Evolutionary conservation across 2,888 invertebrate genomes (phyloP).

Genomic region (Thysanoteuthis rhombus): DNA sequence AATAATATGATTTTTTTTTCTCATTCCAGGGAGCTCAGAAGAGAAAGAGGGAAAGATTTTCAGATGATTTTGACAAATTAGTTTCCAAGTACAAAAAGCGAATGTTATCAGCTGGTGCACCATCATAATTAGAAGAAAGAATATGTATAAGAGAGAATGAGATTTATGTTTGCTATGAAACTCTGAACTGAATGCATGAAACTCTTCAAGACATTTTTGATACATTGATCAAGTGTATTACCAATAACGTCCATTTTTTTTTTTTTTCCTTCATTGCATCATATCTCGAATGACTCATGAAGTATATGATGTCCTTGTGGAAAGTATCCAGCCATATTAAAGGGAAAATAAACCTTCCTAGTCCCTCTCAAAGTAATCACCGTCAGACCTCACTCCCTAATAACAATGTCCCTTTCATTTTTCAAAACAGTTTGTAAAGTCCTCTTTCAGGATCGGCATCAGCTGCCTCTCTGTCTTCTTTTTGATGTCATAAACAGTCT

Average conservation of each 20-base stretch:
- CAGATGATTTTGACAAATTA: constrained; percentile 1
- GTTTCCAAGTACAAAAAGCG: constrained; percentile 19
- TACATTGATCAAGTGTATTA: background rate
- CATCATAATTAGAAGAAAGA: background rate
- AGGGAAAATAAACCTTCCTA: too few relatives aligned
- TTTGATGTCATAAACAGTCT: too few relatives aligned
- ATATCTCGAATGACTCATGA: background rate
- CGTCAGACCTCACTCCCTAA: too few relatives aligned
- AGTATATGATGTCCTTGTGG: too few relatives aligned
- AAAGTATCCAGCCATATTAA: too few relatives aligned
- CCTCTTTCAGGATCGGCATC: too few relatives aligned
- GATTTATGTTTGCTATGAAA: background rate
- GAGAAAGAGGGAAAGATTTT: background rate
- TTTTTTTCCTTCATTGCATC: too few relatives aligned
- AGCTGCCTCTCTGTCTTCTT: too few relatives aligned
- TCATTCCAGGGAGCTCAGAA: background rate
- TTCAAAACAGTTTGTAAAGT: too few relatives aligned
- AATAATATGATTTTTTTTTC: background rate
- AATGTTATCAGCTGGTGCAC: background rate
- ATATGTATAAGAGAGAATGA: background rate
- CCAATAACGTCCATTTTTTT: background rate
- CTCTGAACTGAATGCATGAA: background rate
- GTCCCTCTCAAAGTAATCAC: too few relatives aligned
- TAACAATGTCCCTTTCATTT: too few relatives aligned
- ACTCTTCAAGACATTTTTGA: background rate